These are phyloP conservation scores for Drosophila kuntzei DNA, from an alignment of 2,888 invertebrate genomes.

Conservation along the genomic window DNA sequence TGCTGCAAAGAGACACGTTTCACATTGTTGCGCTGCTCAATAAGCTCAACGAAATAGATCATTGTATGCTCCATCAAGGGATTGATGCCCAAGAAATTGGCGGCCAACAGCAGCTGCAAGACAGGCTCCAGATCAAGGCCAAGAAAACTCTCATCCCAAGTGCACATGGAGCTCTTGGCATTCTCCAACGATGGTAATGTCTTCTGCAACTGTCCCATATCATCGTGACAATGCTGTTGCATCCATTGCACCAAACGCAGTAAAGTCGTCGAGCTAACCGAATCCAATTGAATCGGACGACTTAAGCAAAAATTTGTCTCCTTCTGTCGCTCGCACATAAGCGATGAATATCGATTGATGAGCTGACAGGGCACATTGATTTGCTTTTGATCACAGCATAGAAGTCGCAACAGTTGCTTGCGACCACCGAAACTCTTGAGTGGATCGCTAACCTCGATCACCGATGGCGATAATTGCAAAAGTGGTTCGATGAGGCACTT, in stretches of 20 bases:
- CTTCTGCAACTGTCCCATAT: slow-evolving; percentile 15
- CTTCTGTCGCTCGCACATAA: slow-evolving; percentile 19
- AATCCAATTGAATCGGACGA: slow-evolving; percentile 24
- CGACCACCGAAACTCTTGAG: not conserved
- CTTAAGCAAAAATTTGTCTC: slow-evolving; percentile 7
- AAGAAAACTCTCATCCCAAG: slow-evolving; percentile 52
- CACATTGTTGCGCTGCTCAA: slow-evolving; percentile 11
- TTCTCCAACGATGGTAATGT: slow-evolving; percentile 3
- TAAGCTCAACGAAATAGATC: slow-evolving; percentile 31
- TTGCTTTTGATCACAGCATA: slow-evolving; percentile 45
- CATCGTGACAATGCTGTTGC: slow-evolving; percentile 41
- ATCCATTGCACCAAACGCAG: slow-evolving; percentile 49
- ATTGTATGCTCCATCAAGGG: slow-evolving; percentile 36
- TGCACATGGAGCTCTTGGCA: not conserved
- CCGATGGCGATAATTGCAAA: not conserved
- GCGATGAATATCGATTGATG: slow-evolving; percentile 40
- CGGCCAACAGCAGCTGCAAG: slow-evolving; percentile 47
- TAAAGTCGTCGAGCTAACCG: slow-evolving; percentile 44
- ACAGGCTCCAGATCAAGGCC: slow-evolving; percentile 24
- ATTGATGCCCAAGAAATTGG: slow-evolving; percentile 44
- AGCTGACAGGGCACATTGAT: slow-evolving; percentile 44
- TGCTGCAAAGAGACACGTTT: not conserved
- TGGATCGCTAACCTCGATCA: slow-evolving; percentile 2
- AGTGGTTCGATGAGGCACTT: not conserved
- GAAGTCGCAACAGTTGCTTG: slow-evolving; percentile 28